Base-by-base conservation (phyloP, 2,888 invertebrate species). In the Thymelicus sylvestris region DNA sequence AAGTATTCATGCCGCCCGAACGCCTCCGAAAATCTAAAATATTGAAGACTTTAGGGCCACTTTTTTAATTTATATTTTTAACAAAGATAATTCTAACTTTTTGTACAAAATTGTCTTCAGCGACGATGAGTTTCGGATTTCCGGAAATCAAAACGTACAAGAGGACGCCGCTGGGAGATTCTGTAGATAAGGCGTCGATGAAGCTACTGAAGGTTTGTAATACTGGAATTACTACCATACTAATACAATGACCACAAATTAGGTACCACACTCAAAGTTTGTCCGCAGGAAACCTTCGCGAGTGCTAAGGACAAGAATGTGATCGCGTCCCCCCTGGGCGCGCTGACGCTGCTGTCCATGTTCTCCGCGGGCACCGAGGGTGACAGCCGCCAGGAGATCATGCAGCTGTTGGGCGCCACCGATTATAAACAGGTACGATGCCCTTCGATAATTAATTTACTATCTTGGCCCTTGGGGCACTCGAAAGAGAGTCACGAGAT, bases 121-220 rank as follows among this genome's bases (percentile, higher is more conserved):
- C 38, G n/a, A 59, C 59, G n/a, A 38, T 59, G 59, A 10, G 39
- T 24, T 62, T 62, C 3, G 47, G 15, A 41, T 57, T 24, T 24
- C 44, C 48, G 44, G 7, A n/a, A 4, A 62, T 66, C 6, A 81
- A 77, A 8, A 74, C 79, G 0, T 87, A 80, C 71, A 69, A 72
- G 5, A 78, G 82, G 72, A 86, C 87, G 1, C 66, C 79, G 0
- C 74, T 86, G 3, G 87, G 87, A 3, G 81, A 85, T 63, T 77
- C 83, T 44, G 81, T 87, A 7, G 88, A 87, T 72, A 80, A 80
- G 59, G 82, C 86, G 6, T 83, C 86, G 12, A 78, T 87, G 78
- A 87, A 83, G 72, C 62, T 87, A 0, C 78, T 88, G 0, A 85
- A 85, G 83, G 87, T 87, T 80, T 72, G 59, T 73, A 59, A 31